Evolutionary conservation across 2,888 invertebrate genomes (phyloP).

Genomic region (Pachliopta kotzebuea): DNA sequence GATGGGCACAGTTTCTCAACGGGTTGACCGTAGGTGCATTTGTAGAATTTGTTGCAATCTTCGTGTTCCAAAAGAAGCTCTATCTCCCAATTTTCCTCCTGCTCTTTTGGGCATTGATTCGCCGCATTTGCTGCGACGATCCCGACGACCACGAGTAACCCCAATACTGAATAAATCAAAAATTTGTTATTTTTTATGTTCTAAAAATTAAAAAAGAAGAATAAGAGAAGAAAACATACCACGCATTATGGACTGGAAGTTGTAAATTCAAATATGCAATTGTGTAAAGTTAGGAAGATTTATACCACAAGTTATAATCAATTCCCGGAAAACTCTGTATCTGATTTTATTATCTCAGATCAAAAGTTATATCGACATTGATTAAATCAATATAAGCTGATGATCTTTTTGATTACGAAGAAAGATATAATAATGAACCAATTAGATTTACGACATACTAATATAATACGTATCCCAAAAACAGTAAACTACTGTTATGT

Average conservation of each 20-base stretch:
- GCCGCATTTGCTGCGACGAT: slow-evolving; percentile 40
- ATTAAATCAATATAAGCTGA: slow-evolving; percentile 22
- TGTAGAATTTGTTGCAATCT: slow-evolving; percentile 83
- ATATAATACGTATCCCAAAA: neutral
- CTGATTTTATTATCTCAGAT: slow-evolving; percentile 19
- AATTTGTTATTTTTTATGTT: neutral
- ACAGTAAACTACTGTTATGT: too few relatives aligned
- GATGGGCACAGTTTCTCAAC: slow-evolving; percentile 79
- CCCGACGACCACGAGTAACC: slow-evolving; percentile 35
- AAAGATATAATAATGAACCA: slow-evolving; percentile 5
- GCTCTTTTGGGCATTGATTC: slow-evolving; percentile 54
- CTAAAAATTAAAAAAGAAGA: neutral
- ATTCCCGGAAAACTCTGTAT: slow-evolving; percentile 18
- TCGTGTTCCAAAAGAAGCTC: slow-evolving; percentile 78
- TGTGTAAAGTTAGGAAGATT: slow-evolving; percentile 12
- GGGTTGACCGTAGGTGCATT: slow-evolving; percentile 83
- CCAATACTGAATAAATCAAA: slow-evolving; percentile 18
- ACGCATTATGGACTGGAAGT: slow-evolving; percentile 15
- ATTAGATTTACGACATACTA: neutral
- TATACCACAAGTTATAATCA: slow-evolving; percentile 20
- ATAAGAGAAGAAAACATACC: slow-evolving; percentile 6
- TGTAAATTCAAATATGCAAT: slow-evolving; percentile 17
- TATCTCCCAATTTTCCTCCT: slow-evolving; percentile 51
- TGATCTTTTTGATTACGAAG: slow-evolving; percentile 16
- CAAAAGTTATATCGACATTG: slow-evolving; percentile 14